Base-by-base conservation (phyloP, 1,140 invertebrate species). In the Meloidogyne exigua region DNA sequence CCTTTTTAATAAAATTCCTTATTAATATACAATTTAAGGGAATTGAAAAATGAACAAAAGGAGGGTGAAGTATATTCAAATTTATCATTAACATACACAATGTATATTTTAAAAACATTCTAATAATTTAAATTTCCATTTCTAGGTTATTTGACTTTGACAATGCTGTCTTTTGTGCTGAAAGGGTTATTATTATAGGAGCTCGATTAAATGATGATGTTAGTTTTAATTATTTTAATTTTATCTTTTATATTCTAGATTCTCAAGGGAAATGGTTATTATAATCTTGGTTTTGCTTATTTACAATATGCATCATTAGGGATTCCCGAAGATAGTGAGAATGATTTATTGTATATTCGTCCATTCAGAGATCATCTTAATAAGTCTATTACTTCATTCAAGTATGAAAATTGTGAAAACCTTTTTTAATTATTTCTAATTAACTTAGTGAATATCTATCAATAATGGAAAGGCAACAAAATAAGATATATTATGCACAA, bases 271-370 rank as follows among this genome's bases (percentile, higher is more conserved):
- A n/a, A 23, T 12, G 72, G 72, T 18, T 21, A 64, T 62, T 73
- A 73, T 62, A 73, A 62, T 36, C 28, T 49, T 23, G 72, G 72
- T 15, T 36, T 73, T 64, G 57, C 72, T 7, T 32, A 73, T 73
- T 73, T 73, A 21, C 42, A 73, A 36, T 64, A 11, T 64, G 72
- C 23, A 25, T 15, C 12, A 12, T 13, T 13, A 13, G n/a, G 57
- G 39, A 13, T 32, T 23, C 0, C 12, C 13, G 44, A 28, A 2
- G n/a, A 62, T 18, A 9, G 28, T 15, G 57, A 64, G 10, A 36
- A 64, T 13, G 57, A 25, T 21, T 49, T 28, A 12, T 28, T 26
- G 72, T 15, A 13, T 21, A 66, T n/a, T 7, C 18, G 10, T 9
- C 21, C 7, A n/a, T 9, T 57, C 1, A 21, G 49, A n/a, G n/a